phyloP scores from a whole-genome alignment of 2,113 vertebrate genomes.

The Passerina amoena region DNA sequence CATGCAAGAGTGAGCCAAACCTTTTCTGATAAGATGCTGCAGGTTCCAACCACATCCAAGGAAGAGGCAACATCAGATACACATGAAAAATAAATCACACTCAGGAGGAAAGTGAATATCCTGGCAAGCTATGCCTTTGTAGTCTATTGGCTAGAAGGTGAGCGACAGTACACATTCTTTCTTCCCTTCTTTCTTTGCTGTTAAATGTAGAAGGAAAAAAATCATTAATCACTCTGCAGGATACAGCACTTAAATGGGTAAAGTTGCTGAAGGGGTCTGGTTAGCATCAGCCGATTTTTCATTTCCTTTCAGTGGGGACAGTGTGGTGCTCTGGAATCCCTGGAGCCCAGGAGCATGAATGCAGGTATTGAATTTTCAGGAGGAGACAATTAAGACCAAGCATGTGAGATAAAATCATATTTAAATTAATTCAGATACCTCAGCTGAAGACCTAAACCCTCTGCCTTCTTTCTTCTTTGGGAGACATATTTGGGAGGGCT shows the following conservation, averaged over 20 bases:
- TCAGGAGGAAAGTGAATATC: neutral
- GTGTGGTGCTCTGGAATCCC: conserved; percentile 69
- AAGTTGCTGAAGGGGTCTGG: conserved; percentile 74
- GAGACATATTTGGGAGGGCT: neutral
- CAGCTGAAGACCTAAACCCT: neutral
- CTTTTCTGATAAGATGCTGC: neutral
- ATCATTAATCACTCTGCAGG: conserved; percentile 78
- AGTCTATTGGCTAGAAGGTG: conserved; percentile 44
- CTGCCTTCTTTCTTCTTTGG: neutral
- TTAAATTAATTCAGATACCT: conserved; percentile 59
- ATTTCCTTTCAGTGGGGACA: conserved; percentile 79
- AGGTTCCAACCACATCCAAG: neutral
- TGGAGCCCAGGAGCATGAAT: conserved; percentile 69
- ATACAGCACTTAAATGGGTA: conserved; percentile 72
- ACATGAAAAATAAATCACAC: neutral
- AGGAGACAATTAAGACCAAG: conserved; percentile 69
- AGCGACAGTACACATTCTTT: neutral
- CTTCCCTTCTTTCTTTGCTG: conserved; percentile 36
- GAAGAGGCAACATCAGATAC: neutral
- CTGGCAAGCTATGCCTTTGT: conserved; percentile 6
- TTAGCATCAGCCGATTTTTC: conserved; percentile 79
- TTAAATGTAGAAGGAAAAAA: conserved; percentile 72
- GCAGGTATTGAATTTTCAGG: conserved; percentile 70
- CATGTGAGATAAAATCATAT: conserved; percentile 49
- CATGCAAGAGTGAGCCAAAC: neutral